Evolutionary conservation across 2,113 vertebrate species (phyloP), one percentile per base, ranked within the genome.

Genomic region (Corydoras sp.): DNA sequence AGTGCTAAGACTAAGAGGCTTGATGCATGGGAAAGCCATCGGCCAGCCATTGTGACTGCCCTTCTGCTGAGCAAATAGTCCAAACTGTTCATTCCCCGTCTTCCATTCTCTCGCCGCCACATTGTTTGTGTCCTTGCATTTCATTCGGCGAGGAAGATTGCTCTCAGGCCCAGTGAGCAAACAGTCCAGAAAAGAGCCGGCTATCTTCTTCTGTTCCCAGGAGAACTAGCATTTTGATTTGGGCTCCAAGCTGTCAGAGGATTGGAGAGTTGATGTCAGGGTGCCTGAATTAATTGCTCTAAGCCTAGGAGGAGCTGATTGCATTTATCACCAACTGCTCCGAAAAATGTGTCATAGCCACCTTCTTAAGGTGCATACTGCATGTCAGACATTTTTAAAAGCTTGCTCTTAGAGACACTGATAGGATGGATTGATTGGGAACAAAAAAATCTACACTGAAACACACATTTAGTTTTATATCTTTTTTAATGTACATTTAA

Each of bases 141-240:
- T 98, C 95, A 98, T 98, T 97, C 94, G 90, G 94, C 89, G 82
- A 92, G 93, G 92, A 95, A 97, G 93, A 97, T 95, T 95, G 96
- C 95, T 97, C 95, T 91, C 94, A 93, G 95, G 95, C 94, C 94
- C 94, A 93, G 90, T 97, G 92, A 99, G 97, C 95, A 99, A 99
- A 99, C 97, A 99, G 96, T 98, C 95, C 94, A 96, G 94, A 92
- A 96, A 96, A 93, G 94, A 97, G 93, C 94, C 90, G 89, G 90
- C 95, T 93, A 94, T 93, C 94, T 93, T 91, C 90, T 87, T 88
- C 92, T 91, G 93, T 95, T 98, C 97, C 97, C 97, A 91, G 93
- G 97, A 98, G 97, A 97, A 97, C 94, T 96, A 94, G 97, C 96
- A 98, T 99, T 99, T 99, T 98, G 97, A 96, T 98, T 97, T 97